These are phyloP conservation scores for Actinia tenebrosa DNA, from an alignment of 64 coral and sea anemone species.

Conservation along the genomic window DNA sequence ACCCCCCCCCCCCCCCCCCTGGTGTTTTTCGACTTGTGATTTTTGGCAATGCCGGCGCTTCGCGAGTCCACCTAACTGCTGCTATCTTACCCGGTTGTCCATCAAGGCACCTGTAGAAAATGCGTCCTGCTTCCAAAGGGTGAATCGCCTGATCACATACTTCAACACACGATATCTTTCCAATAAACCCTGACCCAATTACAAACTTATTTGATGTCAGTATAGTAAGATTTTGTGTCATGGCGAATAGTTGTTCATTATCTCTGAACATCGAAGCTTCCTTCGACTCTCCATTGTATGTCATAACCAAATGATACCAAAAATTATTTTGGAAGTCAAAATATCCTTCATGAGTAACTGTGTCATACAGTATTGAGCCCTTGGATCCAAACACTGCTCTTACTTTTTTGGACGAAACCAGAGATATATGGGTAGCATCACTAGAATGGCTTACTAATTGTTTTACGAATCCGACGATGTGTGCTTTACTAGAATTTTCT, in stretches of 20 bases:
- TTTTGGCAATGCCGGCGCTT: too few species aligned
- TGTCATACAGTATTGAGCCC: neutral
- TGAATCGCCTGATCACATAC: neutral
- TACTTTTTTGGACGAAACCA: neutral
- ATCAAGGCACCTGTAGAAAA: neutral
- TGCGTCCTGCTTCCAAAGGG: neutral
- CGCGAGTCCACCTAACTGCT: too few species aligned
- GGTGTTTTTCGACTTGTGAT: too few species aligned
- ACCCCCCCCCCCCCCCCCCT: too few species aligned
- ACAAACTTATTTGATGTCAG: neutral
- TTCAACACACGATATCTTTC: constrained; percentile 1
- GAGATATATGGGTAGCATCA: neutral
- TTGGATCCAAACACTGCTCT: neutral
- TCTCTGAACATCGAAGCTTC: neutral
- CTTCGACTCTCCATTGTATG: neutral
- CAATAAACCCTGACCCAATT: neutral
- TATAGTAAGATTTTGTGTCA: neutral
- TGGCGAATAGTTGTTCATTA: neutral
- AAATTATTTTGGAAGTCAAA: neutral
- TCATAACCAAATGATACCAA: constrained; percentile 19
- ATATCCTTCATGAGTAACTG: too few species aligned
- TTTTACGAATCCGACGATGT: neutral
- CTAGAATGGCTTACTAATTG: neutral
- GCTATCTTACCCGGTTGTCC: constrained; percentile 1
- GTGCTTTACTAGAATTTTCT: neutral